These are phyloP conservation scores for Penaeus indicus DNA, from an alignment of 1,140 invertebrate genomes.

Conservation along the genomic window DNA sequence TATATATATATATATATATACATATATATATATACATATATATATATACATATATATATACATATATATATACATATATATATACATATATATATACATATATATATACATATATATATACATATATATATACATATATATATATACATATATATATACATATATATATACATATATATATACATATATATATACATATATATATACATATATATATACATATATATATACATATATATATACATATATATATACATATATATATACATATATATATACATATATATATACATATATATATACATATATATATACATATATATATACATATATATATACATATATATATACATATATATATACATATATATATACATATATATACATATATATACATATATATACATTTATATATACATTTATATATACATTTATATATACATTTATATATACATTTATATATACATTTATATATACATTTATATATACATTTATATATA, in stretches of 20 bases:
- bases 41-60: constrained; percentile 34
- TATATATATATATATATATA: background rate
- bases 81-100: background rate
- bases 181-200: background rate
- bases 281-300: constrained; percentile 38
- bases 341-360: background rate
- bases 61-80: background rate
- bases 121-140: background rate
- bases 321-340: background rate
- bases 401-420: constrained; percentile 23
- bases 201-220: constrained; percentile 37
- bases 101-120: background rate
- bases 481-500: background rate
- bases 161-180: background rate
- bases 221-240: constrained; percentile 34
- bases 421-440: constrained; percentile 40
- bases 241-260: constrained; percentile 10
- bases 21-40: constrained; percentile 27
- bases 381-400: constrained; percentile 38
- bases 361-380: background rate
- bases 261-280: constrained; percentile 23
- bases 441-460: constrained; percentile 12
- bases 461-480: background rate
- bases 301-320: background rate
- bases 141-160: background rate